phyloP scores from a whole-genome alignment of 2,113 vertebrate species.

The Himantopus leucocephalus region DNA sequence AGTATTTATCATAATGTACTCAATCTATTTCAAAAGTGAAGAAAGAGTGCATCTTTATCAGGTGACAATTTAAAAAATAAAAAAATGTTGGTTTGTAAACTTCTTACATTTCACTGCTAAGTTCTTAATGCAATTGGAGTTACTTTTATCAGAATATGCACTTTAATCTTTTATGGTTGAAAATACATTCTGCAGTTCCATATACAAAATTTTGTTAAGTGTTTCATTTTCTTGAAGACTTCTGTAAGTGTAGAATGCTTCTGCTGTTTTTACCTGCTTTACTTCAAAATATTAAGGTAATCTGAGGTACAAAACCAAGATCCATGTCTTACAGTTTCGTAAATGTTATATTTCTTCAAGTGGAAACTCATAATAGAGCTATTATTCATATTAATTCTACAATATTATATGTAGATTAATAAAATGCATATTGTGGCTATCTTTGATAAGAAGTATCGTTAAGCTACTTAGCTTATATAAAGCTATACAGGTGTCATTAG shows the following conservation, averaged over 20 bases:
- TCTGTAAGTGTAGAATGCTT: neutral
- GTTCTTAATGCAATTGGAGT: neutral
- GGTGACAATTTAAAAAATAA: neutral
- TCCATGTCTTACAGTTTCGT: neutral
- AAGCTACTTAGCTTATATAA: neutral
- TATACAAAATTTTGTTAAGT: neutral
- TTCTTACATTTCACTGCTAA: neutral
- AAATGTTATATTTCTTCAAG: neutral
- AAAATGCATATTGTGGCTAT: neutral
- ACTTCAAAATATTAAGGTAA: neutral
- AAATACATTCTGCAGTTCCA: neutral
- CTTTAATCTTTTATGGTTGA: neutral
- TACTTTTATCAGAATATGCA: neutral
- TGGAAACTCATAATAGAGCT: neutral
- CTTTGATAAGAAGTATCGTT: neutral
- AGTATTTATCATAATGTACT: neutral
- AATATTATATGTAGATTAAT: neutral
- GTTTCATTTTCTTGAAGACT: neutral
- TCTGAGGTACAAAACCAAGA: neutral
- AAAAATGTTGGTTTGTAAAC: neutral
- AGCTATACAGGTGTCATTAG: neutral
- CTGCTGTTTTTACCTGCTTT: neutral
- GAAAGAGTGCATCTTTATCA: neutral
- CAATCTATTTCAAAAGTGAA: neutral
- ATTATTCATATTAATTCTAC: neutral